Conservation (phyloP, 2,888 invertebrate genomes). For the Lepidonotus clava region DNA sequence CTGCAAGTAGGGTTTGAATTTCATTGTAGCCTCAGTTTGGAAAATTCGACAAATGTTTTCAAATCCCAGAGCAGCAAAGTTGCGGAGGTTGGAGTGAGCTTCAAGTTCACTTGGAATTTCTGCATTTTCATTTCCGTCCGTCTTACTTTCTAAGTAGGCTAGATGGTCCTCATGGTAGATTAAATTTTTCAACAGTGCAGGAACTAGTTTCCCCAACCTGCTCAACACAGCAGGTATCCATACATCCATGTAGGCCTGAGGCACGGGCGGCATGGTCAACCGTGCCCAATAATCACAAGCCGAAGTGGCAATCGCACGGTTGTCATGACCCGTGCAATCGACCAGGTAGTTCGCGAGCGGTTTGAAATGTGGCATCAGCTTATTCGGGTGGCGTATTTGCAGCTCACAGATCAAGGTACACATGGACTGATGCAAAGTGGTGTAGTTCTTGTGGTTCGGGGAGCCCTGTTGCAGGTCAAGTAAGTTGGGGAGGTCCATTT, state of each 20-base stretch:
- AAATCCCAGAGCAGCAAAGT: slow-evolving; percentile 62
- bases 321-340: slow-evolving; percentile 53
- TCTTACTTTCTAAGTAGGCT: slow-evolving; percentile 47
- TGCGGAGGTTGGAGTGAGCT: slow-evolving; percentile 54
- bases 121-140: background rate
- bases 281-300: slow-evolving; percentile 63
- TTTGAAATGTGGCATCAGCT: slow-evolving; percentile 57
- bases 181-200: slow-evolving; percentile 58
- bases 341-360: slow-evolving; percentile 56
- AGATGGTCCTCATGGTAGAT: slow-evolving; percentile 60
- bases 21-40: slow-evolving; percentile 57
- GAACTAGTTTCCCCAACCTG: slow-evolving; percentile 59
- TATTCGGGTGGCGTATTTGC: slow-evolving; percentile 56
- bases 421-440: slow-evolving; percentile 54
- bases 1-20: slow-evolving; percentile 56
- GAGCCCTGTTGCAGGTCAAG: slow-evolving; percentile 50
- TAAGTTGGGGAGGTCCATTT: slow-evolving; percentile 37
- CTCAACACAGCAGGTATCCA: slow-evolving; percentile 60
- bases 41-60: slow-evolving; percentile 62
- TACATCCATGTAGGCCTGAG: slow-evolving; percentile 56
- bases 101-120: slow-evolving; percentile 56
- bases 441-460: slow-evolving; percentile 25
- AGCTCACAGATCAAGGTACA: slow-evolving; percentile 55
- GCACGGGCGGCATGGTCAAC: slow-evolving; percentile 62
- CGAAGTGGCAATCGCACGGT: slow-evolving; percentile 55